Percentiles rank a stretch among this genome's conserved stretches.
These are phyloP conservation scores for Tyto alba DNA, from an alignment of 2,113 vertebrate species.

Conservation along the genomic window DNA sequence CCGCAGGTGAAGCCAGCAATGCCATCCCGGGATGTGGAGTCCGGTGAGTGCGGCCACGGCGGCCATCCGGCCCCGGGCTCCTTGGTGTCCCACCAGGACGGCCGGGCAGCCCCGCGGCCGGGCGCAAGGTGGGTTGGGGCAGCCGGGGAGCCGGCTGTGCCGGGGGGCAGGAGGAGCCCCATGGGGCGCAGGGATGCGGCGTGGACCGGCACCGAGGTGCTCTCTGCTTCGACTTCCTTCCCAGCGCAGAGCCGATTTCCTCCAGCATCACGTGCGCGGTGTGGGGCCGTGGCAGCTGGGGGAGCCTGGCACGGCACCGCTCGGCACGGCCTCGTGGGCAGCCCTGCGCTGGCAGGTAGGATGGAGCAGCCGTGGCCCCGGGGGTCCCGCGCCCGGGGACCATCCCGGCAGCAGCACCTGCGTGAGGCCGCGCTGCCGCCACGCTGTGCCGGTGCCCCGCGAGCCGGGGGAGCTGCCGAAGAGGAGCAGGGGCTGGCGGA, in stretches of 20 bases:
- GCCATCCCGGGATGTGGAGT: fast-evolving
- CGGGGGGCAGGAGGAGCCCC: fast-evolving
- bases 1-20: fast-evolving
- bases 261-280: background rate
- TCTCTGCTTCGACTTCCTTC: constrained; percentile 18
- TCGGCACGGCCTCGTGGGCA: background rate
- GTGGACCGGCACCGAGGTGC: background rate
- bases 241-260: background rate
- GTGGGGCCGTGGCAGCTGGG: background rate
- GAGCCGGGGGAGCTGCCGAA: fast-evolving
- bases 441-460: fast-evolving
- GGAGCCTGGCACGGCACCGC: background rate
- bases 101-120: fast-evolving
- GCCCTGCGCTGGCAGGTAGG: background rate
- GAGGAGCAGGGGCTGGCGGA: background rate
- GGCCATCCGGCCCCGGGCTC: fast-evolving
- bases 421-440: fast-evolving
- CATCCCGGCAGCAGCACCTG: fast-evolving
- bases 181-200: fast-evolving
- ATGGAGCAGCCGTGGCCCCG: fast-evolving
- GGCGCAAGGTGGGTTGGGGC: background rate
- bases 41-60: fast-evolving
- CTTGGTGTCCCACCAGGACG: fast-evolving
- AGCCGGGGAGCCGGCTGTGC: fast-evolving
- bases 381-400: fast-evolving